Evolutionary conservation across 2,888 invertebrate genomes (phyloP), one percentile per base, ranked within the genome.

Genomic region (Agonopterix alstromeriana): DNA sequence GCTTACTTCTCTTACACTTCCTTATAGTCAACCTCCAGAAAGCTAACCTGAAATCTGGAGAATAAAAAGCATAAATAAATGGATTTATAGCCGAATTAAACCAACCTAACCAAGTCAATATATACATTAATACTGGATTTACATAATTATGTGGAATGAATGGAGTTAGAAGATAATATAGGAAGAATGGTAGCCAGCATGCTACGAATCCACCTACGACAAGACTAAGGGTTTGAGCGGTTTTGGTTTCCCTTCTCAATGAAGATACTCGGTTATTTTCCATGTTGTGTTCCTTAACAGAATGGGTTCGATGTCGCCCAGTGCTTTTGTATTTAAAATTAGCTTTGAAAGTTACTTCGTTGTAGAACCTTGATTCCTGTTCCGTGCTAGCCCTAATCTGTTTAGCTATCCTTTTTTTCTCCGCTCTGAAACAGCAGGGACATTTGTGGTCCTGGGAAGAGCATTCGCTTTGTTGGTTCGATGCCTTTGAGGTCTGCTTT

Each of bases 21-120:
- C 90, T 91, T 48, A 94, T 91, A 0, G 96, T 96, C 36, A 96
- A 81, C 54, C 95, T 90, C 95, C 95, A 96, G 68, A 96, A 96
- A 0, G 96, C 96, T 58, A 94, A 90, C 66, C 96, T 91, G 72
- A 96, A 96, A 73, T 96, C 96, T 0, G 94, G 94, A 53, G 95
- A 96, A 79, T 96, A 96, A 70, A 96, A 96, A 12, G 96, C 96
- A 68, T 96, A 97, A 64, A 97, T 97, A 72, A 96, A 96, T 0
- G 96, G 96, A 82, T 97, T 97, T 55, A 97, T 95, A 3, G 95
- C 95, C 0, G 95, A 95, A 73, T 96, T 97, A 63, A 95, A 93
- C 95, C 96, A 97, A 0, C 96, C 97, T 41, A 97, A 83, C 96
- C 96, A 97, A 1, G 95, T 96, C 47, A 96, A 81, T 48, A 94